Evolutionary conservation across 2,888 invertebrate genomes (phyloP).

Genomic region (Xestia ashworthii): DNA sequence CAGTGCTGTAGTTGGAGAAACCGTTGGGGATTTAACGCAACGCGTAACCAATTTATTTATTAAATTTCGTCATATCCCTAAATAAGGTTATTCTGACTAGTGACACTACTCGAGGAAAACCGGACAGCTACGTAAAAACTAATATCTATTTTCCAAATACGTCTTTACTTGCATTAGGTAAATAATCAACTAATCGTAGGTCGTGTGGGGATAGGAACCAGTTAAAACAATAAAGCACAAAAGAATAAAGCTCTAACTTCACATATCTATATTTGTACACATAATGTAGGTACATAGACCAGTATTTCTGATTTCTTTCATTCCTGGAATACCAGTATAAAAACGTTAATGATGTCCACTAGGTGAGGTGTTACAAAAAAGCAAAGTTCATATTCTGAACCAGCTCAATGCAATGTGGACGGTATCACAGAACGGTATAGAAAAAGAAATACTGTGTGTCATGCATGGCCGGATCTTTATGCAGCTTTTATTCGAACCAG

Average conservation of each 20-base stretch:
- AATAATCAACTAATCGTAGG: too few relatives aligned
- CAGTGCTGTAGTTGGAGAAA: background rate
- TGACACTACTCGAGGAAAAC: background rate
- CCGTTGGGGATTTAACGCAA: background rate
- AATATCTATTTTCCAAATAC: background rate
- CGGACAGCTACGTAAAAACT: background rate
- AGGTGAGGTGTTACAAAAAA: constrained; percentile 37
- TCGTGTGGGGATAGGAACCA: background rate
- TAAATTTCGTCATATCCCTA: background rate
- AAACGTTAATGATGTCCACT: constrained; percentile 22
- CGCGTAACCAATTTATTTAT: background rate
- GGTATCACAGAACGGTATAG: constrained; percentile 40
- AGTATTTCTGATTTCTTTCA: constrained; percentile 5
- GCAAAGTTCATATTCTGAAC: constrained; percentile 67
- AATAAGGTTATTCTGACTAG: background rate
- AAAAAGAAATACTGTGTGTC: constrained; percentile 69
- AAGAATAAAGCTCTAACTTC: background rate
- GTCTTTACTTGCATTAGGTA: background rate
- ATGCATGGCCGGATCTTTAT: constrained; percentile 77
- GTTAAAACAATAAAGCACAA: background rate
- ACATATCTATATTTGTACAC: background rate
- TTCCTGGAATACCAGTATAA: constrained; percentile 2
- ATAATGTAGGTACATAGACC: background rate
- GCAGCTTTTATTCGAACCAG: constrained; percentile 73
- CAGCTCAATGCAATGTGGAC: constrained; percentile 68